Base-by-base conservation (phyloP, 2,888 invertebrate genomes). In the Charanyca ferruginea region DNA sequence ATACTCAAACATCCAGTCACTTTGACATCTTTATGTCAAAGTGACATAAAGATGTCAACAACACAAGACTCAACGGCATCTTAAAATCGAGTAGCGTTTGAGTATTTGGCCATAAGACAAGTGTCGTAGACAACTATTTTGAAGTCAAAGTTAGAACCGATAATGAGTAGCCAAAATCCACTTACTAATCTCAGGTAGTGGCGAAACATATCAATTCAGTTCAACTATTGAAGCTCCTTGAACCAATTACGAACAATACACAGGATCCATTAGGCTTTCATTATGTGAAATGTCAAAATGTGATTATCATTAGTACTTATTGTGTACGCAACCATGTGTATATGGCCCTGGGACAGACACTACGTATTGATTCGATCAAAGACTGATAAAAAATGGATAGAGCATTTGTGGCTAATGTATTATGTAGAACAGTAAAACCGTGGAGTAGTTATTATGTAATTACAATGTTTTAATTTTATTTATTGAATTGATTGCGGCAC, bases 291-390 rank as follows among this genome's bases (percentile, higher is more conserved):
- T 25, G 41, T n/a, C 38, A 52, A 49, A 53, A 20, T 28, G 42
- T 55, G 45, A 77, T 71, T 44, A 77, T 71, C 71, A 77, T 62
- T 75, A 69, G 22, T 35, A 23, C 41, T 32, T 23, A 54, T 42
- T 35, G 52, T 25, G 13, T 28, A 28, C 25, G 22, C 18, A 11
- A n/a, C 23, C 2, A 42, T 48, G 28, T 44, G 9, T 41, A 35
- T 42, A 9, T 41, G 22, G 41, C 11, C 45, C 71, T 63, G 48
- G 64, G 64, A 38, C 59, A 32, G 28, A 42, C 55, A 60, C 60
- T 77, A 55, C 42, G 51, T 73, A 73, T 73, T 77, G 73, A 71
- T 73, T 77, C 22, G 32, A 71, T 60, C 65, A 44, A 20, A 18
- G 6, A 47, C 45, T 20, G 57, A 69, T 73, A 35, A 58, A 55